Base-by-base conservation (phyloP, 2,113 vertebrate species). In the Chloroceryle aenea region DNA sequence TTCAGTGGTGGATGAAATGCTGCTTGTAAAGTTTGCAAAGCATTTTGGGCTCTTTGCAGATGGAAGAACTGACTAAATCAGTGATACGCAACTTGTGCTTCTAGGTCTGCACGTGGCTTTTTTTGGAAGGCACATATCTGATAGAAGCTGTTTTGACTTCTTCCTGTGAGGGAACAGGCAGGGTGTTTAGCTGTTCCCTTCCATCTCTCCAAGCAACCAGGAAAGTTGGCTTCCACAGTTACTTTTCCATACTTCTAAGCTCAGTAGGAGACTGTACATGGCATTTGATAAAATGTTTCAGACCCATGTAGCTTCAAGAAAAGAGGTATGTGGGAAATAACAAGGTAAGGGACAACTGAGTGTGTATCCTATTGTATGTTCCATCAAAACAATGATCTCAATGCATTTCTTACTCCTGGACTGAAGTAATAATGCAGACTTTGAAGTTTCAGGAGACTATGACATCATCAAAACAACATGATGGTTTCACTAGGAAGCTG, bases 41-140 rank as follows among this genome's bases (percentile, higher is more conserved):
- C 74, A 94, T 95, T 95, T 94, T 87, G 67, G 89, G 88, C 55
- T 96, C 84, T 90, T 91, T 97, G 89, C 95, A 95, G 93, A 95
- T 96, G 88, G 96, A 97, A 96, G 93, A 93, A 95, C 87, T 96
- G 93, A 95, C 94, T 97, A 94, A 96, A 97, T 94, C 94, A 86
- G 78, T 91, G 92, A 82, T 90, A 95, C 23, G n/a, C 92, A 94
- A 92, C 72, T 96, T 95, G 88, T 90, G 88, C 66, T 89, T 94
- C 76, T 83, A 89, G 85, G 92, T 67, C 50, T 87, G 91, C 95
- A 95, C 89, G 94, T 96, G 94, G 95, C 81, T 95, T 96, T 94
- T 97, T 97, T 97, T 96, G 91, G 95, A 96, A 97, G 74, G 69
- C 87, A 63, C 63, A 87, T 91, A 83, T 96, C 87, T 95, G 94